Evolutionary conservation across 2,113 vertebrate species (phyloP), one percentile per base, ranked within the genome.

Genomic region (Himantopus leucocephalus): DNA sequence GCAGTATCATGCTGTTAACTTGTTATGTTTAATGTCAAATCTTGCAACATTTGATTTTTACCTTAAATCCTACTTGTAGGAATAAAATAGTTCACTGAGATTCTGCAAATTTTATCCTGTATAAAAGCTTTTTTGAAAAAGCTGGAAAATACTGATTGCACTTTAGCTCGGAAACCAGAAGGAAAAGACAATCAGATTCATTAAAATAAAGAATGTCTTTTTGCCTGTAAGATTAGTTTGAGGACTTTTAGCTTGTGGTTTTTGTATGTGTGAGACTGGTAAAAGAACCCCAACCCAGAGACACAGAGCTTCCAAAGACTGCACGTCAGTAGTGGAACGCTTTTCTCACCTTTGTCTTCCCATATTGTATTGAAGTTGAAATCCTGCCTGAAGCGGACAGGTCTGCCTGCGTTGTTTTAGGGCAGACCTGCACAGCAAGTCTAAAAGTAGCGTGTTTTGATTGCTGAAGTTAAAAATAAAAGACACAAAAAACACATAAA

Each of bases 251-350:
- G 15, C 35, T 71, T 50, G 15, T 14, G 12, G 10, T 58, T 63
- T 45, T 71, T 71, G 4, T 23, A 9, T 3, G 0, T 12, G 18
- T 19, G 30, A 56, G 22, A 9, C 8, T 60, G 30, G 32, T 2
- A 5, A 14, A 24, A 62, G n/a, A 14, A 20, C 5, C 6, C 16
- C 35, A 43, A 1, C 35, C 24, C 1, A 3, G n/a, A 67, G 47
- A 55, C 12, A 8, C 22, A 37, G 14, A 53, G 26, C 13, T 74
- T 16, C 43, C 60, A 34, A 34, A 58, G n/a, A 5, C 12, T 43
- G 32, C 24, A 5, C 14, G 8, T 12, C 6, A 14, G 3, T 10
- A n/a, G 14, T 1, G 19, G 24, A 47, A 24, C 0, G 0, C 32
- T 77, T 48, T 29, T 26, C 67, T 53, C 39, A 27, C 74, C 60